These are phyloP conservation scores for Sula dactylatra DNA, from an alignment of 2,113 vertebrate species.

Conservation along the genomic window DNA sequence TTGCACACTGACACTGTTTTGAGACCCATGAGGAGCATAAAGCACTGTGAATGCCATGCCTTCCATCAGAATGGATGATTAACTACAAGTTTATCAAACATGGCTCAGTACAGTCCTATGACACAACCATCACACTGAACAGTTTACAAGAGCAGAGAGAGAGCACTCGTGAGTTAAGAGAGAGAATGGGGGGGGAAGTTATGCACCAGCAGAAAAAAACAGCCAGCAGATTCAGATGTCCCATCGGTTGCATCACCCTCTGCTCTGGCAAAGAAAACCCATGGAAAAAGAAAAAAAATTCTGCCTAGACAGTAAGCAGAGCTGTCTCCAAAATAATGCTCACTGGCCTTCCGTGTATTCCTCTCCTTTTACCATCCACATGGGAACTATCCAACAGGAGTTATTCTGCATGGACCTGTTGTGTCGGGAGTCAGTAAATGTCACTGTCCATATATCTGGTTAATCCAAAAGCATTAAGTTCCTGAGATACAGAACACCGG, in stretches of 20 bases:
- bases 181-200: not conserved
- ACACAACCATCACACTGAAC: constrained; percentile 74
- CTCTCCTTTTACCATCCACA: not conserved
- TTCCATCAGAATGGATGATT: not conserved
- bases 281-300: not conserved
- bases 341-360: not conserved
- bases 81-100: constrained; percentile 19
- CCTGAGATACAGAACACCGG: not conserved
- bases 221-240: not conserved
- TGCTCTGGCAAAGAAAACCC: not conserved
- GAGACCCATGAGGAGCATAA: not conserved
- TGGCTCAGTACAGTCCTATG: constrained; percentile 46
- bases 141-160: constrained; percentile 75
- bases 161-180: constrained; percentile 36
- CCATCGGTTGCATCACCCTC: not conserved
- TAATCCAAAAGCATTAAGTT: not conserved
- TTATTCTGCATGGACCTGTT: not conserved
- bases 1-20: not conserved
- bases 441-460: not conserved
- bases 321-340: not conserved
- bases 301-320: not conserved
- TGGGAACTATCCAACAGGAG: not conserved
- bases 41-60: not conserved
- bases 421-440: not conserved
- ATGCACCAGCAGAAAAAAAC: constrained; percentile 43